Evolutionary conservation across 30 jellyfish, hydroid and myxozoan genomes (phyloP), one percentile per base, ranked within the genome.

Genomic region (Cassiopea xamachana): DNA sequence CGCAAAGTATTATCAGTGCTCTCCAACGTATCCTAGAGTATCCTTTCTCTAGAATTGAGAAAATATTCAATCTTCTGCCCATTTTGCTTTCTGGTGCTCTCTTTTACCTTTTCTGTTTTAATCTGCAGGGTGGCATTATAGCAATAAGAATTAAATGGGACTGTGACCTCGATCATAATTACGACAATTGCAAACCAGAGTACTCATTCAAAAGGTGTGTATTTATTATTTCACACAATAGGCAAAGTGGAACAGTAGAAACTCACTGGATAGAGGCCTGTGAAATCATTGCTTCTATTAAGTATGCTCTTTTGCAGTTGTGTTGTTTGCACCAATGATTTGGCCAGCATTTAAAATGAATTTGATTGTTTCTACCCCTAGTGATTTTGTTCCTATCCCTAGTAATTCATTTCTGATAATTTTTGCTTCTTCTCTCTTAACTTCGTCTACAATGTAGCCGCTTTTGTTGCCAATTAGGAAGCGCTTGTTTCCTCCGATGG

Each of bases 111-210:
- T 55, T 55, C 10, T 55, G 64, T 55, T 55, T 55, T 55, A 7
- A 17, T 16, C 68, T 76, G 18, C 84, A 95, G 99, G 99, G 99
- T 27, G 99, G 96, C 39, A 87, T 80, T 7, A 79, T 87, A 73
- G 99, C 97, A 39, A 91, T 95, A 39, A 68, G 73, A 50, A 89
- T 95, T 46, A 87, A 86, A 76, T 95, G 99, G 99, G 91, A 91
- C 39, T 95, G 99, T 87, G 87, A 95, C 75, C 69, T 95, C 61
- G 99, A 95, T 58, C 49, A 47, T 48, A 67, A 83, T 88, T 84
- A 69, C 6, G 86, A 88, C 19, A 78, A 87, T 14, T 95, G 99
- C 51, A 47, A 58, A 16, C 99, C 99, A 7, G 73, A 19, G 6
- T 95, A 95, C 58, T 84, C 92, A 3, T 87, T 91, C 79, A 75